A percentile compares a stretch with the other conserved stretches of the same genome.
These are phyloP conservation scores for Eurypyga helias DNA, from an alignment of 2,113 vertebrate species.

Conservation along the genomic window DNA sequence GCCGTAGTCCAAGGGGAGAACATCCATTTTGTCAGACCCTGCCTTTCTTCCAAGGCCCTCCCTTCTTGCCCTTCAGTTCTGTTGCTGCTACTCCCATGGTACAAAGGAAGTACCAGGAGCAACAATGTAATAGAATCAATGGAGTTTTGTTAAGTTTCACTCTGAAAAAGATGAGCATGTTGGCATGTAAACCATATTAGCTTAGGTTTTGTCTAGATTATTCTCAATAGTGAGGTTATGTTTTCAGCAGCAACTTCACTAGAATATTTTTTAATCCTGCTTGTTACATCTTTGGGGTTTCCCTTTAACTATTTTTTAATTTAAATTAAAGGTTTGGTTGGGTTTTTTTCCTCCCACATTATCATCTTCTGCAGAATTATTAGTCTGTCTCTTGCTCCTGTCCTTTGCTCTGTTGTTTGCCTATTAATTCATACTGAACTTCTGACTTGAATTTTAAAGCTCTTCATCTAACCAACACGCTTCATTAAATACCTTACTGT, in stretches of 20 bases:
- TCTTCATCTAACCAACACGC: neutral
- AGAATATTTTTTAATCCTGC: neutral
- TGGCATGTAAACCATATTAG: neutral
- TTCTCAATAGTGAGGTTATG: neutral
- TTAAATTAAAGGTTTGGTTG: neutral
- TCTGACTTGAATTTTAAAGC: neutral
- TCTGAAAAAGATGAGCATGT: neutral
- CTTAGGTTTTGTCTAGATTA: neutral
- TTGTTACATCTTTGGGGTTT: neutral
- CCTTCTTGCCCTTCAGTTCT: neutral
- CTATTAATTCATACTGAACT: neutral
- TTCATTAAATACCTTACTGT: neutral
- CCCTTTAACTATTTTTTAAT: neutral
- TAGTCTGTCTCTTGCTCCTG: neutral
- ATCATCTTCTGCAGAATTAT: neutral
- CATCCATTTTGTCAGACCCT: neutral
- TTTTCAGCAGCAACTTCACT: neutral
- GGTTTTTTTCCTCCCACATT: fast-evolving
- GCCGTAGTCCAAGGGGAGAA: neutral
- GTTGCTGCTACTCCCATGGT: neutral
- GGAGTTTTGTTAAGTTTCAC: neutral
- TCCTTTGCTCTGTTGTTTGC: neutral
- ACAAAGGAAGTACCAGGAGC: neutral
- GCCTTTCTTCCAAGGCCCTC: neutral
- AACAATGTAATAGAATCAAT: neutral